A percentile compares a stretch with the other conserved stretches of the same genome.
Evolutionary conservation across 2,113 vertebrate genomes (phyloP).

Genomic region (Forbesichthys agassizii): DNA sequence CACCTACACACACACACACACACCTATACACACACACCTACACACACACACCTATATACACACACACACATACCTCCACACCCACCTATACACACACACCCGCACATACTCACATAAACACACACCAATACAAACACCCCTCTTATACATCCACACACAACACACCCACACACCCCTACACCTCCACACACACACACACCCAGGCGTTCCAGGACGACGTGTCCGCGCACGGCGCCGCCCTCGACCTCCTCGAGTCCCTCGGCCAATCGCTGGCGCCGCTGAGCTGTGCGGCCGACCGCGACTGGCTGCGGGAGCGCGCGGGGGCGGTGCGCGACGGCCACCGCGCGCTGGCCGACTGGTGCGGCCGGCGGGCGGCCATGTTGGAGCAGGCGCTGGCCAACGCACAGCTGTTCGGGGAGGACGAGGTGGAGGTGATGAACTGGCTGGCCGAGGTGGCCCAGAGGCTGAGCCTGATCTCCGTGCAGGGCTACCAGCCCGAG

Average conservation of each 20-base stretch:
- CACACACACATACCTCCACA: conserved; percentile 44
- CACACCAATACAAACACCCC: background rate
- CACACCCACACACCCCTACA: conserved; percentile 2
- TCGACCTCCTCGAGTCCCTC: conserved; percentile 80
- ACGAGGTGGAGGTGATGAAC: conserved; percentile 99
- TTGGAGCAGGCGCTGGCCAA: conserved; percentile 93
- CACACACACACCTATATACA: conserved; percentile 17
- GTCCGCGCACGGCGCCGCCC: conserved; percentile 78
- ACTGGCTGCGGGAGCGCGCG: conserved; percentile 84
- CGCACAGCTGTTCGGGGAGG: conserved; percentile 96
- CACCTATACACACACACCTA: conserved; percentile 15
- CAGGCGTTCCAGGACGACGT: conserved; percentile 92
- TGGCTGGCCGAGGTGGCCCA: conserved; percentile 98
- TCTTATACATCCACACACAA: background rate
- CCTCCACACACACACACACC: conserved; percentile 41
- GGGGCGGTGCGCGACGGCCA: conserved; percentile 82
- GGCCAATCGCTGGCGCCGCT: conserved; percentile 86
- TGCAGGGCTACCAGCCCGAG: conserved; percentile 88
- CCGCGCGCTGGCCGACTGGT: conserved; percentile 83
- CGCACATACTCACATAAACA: background rate
- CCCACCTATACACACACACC: conserved; percentile 11
- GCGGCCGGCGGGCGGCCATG: conserved; percentile 83
- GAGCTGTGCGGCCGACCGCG: conserved; percentile 82
- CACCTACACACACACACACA: background rate
- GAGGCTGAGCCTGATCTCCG: conserved; percentile 86